These are phyloP conservation scores for Troglohyphantes excavatus DNA, from an alignment of 2,888 invertebrate species.

Conservation along the genomic window DNA sequence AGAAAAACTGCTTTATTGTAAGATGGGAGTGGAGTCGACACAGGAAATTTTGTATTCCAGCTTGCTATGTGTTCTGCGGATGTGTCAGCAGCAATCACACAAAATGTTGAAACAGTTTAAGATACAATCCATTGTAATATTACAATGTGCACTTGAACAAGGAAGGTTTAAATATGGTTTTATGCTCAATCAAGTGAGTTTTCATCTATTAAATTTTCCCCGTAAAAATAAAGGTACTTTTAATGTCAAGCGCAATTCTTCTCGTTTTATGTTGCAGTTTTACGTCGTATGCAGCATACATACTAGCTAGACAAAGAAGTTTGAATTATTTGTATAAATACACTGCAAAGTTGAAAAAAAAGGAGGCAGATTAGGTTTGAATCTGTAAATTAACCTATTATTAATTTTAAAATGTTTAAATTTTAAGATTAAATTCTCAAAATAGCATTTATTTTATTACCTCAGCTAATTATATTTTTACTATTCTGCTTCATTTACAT, in stretches of 20 bases:
- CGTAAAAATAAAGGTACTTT: too few relatives aligned
- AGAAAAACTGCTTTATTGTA: slow-evolving; percentile 27
- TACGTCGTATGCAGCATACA: too few relatives aligned
- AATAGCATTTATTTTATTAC: too few relatives aligned
- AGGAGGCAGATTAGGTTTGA: neutral
- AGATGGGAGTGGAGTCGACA: slow-evolving; percentile 48
- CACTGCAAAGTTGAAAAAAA: neutral
- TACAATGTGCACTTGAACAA: slow-evolving; percentile 52
- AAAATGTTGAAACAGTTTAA: slow-evolving; percentile 55
- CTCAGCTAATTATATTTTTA: too few relatives aligned
- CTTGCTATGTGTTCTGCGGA: slow-evolving; percentile 54
- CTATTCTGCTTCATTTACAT: too few relatives aligned
- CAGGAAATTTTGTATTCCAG: slow-evolving; percentile 49
- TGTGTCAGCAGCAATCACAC: slow-evolving; percentile 43
- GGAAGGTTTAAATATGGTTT: too few relatives aligned
- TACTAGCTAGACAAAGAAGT: neutral
- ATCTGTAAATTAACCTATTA: too few relatives aligned
- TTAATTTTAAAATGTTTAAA: too few relatives aligned
- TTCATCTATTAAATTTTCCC: too few relatives aligned
- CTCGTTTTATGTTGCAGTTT: neutral
- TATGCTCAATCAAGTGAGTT: too few relatives aligned
- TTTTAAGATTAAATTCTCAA: too few relatives aligned
- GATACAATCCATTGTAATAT: slow-evolving; percentile 42
- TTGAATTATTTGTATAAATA: neutral
- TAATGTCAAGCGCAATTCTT: neutral